phyloP scores from a whole-genome alignment of 1,140 invertebrate species.

The Leptinotarsa lineolata region DNA sequence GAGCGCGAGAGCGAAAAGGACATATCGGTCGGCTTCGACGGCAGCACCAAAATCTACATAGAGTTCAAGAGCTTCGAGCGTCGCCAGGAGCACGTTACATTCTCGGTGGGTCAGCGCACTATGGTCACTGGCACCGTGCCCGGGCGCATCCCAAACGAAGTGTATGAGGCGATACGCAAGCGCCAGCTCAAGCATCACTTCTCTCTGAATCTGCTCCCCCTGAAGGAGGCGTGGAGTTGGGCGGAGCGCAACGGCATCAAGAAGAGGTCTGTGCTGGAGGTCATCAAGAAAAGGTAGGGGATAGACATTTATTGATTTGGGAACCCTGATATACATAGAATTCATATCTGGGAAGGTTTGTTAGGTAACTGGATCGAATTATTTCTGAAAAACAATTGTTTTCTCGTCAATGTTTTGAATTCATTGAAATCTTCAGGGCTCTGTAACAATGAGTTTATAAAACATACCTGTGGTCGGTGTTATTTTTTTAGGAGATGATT shows the following conservation, averaged over 20 bases:
- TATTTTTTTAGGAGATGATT: too few species aligned
- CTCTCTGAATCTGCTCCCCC: slow-evolving; percentile 59
- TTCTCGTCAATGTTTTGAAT: too few species aligned
- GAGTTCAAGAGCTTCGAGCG: slow-evolving; percentile 60
- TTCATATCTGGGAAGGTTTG: too few species aligned
- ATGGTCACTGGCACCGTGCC: slow-evolving; percentile 57
- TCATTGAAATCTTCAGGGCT: too few species aligned
- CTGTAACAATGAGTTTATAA: too few species aligned
- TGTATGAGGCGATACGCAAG: slow-evolving; percentile 81
- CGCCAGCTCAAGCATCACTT: slow-evolving; percentile 61
- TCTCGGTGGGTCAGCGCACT: slow-evolving; percentile 42
- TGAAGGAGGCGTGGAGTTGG: slow-evolving; percentile 43
- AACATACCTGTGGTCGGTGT: too few species aligned
- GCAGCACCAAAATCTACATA: slow-evolving; percentile 63
- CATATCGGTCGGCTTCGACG: slow-evolving; percentile 68
- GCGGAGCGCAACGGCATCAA: slow-evolving; percentile 41
- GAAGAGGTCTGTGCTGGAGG: slow-evolving; percentile 12
- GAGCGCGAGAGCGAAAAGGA: slow-evolving; percentile 45
- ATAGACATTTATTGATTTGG: too few species aligned
- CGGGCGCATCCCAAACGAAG: slow-evolving; percentile 67
- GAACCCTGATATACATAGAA: too few species aligned
- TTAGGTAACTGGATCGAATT: too few species aligned
- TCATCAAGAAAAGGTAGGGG: not conserved
- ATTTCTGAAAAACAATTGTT: too few species aligned
- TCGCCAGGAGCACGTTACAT: slow-evolving; percentile 18